Conservation (phyloP, 2,888 invertebrate genomes). For the Lithophane leautieri region DNA sequence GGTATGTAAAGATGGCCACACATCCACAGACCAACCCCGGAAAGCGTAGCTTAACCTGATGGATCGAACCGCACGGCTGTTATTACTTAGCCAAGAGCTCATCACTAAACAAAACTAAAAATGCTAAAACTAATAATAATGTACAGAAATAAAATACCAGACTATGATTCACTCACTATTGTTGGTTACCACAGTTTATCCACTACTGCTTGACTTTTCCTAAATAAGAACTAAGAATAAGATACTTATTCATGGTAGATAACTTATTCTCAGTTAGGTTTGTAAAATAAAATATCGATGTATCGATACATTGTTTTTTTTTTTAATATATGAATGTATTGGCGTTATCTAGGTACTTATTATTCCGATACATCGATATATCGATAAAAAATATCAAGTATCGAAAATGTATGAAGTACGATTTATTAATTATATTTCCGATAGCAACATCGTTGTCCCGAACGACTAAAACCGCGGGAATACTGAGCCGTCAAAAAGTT, state of each 20-base stretch:
- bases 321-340: neutral
- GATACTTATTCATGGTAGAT: neutral
- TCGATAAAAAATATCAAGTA: neutral
- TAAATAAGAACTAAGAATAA: constrained; percentile 29
- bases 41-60: too few relatives aligned
- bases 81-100: too few relatives aligned
- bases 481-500: too few relatives aligned
- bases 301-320: neutral
- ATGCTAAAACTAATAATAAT: neutral
- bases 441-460: neutral
- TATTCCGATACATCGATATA: neutral
- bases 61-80: too few relatives aligned
- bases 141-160: constrained; percentile 16
- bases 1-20: too few relatives aligned
- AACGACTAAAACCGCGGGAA: neutral
- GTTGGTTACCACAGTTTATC: neutral
- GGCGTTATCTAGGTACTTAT: too few relatives aligned
- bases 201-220: constrained; percentile 22
- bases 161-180: constrained; percentile 24
- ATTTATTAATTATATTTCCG: neutral
- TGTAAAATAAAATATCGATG: neutral
- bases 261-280: neutral
- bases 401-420: neutral
- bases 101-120: too few relatives aligned
- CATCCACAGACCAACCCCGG: too few relatives aligned